A percentile compares a stretch with the other conserved stretches of the same genome.
These are phyloP conservation scores for Ranitomeya variabilis DNA, from an alignment of 2,113 vertebrate species.

Conservation along the genomic window DNA sequence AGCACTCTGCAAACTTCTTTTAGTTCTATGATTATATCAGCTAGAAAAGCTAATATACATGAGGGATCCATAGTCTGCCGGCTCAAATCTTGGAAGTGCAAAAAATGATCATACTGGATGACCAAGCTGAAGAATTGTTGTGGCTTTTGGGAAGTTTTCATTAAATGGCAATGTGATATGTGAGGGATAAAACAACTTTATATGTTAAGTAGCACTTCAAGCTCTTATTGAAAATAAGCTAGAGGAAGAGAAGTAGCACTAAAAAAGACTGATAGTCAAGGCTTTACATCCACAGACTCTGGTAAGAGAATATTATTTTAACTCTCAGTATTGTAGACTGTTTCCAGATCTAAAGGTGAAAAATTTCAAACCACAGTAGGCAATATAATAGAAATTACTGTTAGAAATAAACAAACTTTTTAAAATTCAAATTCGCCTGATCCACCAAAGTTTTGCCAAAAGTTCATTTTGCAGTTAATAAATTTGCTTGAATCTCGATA, in stretches of 20 bases:
- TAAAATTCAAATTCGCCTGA: no score
- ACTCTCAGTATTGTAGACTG: background rate
- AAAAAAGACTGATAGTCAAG: background rate
- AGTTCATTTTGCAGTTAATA: no score
- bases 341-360: background rate
- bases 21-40: background rate
- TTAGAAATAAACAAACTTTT: no score
- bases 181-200: constrained; percentile 36
- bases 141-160: constrained; percentile 28
- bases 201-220: constrained; percentile 21
- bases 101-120: background rate
- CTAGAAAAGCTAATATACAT: constrained; percentile 28
- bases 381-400: background rate
- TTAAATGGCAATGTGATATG: constrained; percentile 37
- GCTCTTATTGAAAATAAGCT: constrained; percentile 21
- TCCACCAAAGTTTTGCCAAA: no score
- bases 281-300: background rate
- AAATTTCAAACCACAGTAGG: background rate
- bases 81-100: background rate
- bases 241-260: background rate
- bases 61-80: constrained; percentile 25
- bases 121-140: constrained; percentile 24
- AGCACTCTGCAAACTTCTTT: background rate
- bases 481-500: no score
- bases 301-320: background rate